phyloP scores from a whole-genome alignment of 2,797 vertebrate species.

The Hoplostethus mediterraneus region DNA sequence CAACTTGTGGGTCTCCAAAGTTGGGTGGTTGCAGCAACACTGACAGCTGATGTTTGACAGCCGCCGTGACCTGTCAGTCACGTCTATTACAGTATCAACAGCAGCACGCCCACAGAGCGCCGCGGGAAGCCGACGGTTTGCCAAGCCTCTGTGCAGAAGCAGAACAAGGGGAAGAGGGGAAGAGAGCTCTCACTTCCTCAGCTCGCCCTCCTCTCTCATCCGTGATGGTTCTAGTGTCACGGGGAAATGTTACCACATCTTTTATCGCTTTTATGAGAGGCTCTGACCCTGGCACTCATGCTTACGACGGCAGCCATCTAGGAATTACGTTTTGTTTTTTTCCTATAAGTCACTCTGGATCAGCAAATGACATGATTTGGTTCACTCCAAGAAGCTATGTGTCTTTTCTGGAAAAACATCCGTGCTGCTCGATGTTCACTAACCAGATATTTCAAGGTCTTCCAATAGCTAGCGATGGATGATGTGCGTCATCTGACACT shows the following conservation, averaged over 20 bases:
- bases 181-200: constrained; percentile 34
- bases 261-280: constrained; percentile 5
- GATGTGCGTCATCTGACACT: no score
- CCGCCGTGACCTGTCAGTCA: constrained; percentile 72
- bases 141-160: constrained; percentile 59
- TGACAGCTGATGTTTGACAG: constrained; percentile 63
- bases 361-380: no score
- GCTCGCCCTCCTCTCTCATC: constrained; percentile 37
- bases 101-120: constrained; percentile 67
- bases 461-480: no score
- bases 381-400: no score
- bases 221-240: neutral
- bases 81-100: constrained; percentile 72
- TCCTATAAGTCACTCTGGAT: no score
- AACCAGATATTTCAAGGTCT: no score
- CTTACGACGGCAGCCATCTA: neutral
- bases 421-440: no score
- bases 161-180: constrained; percentile 47
- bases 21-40: constrained; percentile 22
- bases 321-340: neutral
- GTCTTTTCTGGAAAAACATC: no score
- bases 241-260: neutral
- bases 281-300: no score
- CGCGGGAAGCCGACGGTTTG: constrained; percentile 68
- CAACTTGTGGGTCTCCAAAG: constrained; percentile 29